These are phyloP conservation scores for Monopterus albus DNA, from an alignment of 2,113 vertebrate genomes.

Conservation along the genomic window DNA sequence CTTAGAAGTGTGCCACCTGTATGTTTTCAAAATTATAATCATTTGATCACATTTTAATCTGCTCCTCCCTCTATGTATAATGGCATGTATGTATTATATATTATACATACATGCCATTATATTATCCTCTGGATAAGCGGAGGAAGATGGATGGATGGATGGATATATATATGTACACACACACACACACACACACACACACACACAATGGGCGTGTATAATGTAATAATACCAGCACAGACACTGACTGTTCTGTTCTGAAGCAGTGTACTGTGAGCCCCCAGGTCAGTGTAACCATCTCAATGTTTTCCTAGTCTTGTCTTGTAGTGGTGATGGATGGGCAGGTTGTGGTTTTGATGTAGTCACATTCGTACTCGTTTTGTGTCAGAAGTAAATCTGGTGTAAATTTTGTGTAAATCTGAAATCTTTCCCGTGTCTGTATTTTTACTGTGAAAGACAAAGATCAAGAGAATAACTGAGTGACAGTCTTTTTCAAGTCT, in stretches of 20 bases:
- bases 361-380: slow-evolving; percentile 8
- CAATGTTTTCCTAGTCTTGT: not conserved
- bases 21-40: slow-evolving; percentile 37
- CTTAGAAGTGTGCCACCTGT: slow-evolving; percentile 23
- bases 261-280: slow-evolving; percentile 2
- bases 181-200: no score
- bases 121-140: no score
- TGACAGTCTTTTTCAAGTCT: not conserved
- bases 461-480: not conserved
- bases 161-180: no score
- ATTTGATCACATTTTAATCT: slow-evolving; percentile 48
- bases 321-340: not conserved
- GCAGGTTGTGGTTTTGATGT: not conserved
- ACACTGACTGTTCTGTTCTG: not conserved
- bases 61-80: no score
- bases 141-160: no score
- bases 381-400: not conserved
- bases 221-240: slow-evolving; percentile 13
- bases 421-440: not conserved
- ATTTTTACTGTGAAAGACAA: not conserved
- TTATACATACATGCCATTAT: no score
- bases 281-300: not conserved
- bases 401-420: not conserved
- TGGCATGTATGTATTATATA: no score
- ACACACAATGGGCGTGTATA: no score